phyloP scores from a whole-genome alignment of 2,797 vertebrate genomes.

The Holocentrus rufus region DNA sequence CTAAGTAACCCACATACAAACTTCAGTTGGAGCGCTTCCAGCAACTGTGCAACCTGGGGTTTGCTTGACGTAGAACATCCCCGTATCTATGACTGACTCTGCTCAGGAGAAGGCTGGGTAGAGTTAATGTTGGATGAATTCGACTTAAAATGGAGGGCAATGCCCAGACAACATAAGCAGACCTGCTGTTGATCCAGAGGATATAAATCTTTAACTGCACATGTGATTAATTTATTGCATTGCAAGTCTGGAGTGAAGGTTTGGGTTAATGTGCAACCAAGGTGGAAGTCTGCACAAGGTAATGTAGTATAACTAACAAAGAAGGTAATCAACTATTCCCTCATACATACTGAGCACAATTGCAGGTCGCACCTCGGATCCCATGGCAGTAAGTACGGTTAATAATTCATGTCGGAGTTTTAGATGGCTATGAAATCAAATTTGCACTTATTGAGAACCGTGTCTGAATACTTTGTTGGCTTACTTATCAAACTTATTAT shows the following conservation, averaged over 20 bases:
- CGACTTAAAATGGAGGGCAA: slow-evolving; percentile 39
- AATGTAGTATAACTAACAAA: slow-evolving; percentile 3
- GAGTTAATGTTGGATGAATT: slow-evolving; percentile 24
- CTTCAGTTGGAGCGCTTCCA: not conserved
- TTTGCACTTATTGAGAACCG: slow-evolving; percentile 46
- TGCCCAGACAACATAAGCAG: slow-evolving; percentile 42
- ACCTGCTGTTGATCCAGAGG: slow-evolving; percentile 14
- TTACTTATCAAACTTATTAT: slow-evolving; percentile 40
- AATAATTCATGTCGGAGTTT: slow-evolving; percentile 43
- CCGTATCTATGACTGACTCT: not conserved
- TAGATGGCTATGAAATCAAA: slow-evolving; percentile 54
- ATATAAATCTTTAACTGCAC: slow-evolving; percentile 54
- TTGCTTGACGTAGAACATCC: not conserved
- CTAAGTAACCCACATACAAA: not conserved
- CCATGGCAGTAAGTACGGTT: slow-evolving; percentile 3
- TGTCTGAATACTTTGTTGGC: slow-evolving; percentile 46
- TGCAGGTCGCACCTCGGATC: slow-evolving; percentile 19
- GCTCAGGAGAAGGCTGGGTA: slow-evolving; percentile 9
- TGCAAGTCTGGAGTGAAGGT: slow-evolving; percentile 16
- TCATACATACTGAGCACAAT: not conserved
- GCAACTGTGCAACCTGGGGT: not conserved
- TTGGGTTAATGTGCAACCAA: slow-evolving; percentile 42
- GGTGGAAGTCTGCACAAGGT: not conserved
- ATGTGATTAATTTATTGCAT: slow-evolving; percentile 55
- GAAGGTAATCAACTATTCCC: not conserved